Conservation (phyloP, 2,888 invertebrate genomes). For the Epirrita christyi region DNA sequence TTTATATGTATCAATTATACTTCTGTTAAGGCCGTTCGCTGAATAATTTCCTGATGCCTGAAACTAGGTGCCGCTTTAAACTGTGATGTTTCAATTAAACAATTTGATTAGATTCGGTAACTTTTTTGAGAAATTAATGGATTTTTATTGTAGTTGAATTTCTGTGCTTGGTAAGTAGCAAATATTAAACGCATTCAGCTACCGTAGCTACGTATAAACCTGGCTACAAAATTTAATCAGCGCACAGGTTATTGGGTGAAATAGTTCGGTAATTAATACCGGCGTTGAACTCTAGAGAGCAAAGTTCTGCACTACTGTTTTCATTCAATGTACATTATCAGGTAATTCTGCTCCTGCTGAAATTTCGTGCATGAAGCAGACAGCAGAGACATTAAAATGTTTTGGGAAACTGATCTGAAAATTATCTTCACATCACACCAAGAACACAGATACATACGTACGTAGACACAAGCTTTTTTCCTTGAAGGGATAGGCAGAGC, state of each 20-base stretch:
- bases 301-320: constrained; percentile 11
- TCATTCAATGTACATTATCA: not conserved
- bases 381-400: too few relatives aligned
- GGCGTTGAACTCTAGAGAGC: constrained; percentile 5
- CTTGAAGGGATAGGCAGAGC: too few relatives aligned
- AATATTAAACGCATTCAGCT: not conserved
- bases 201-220: not conserved
- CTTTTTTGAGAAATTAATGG: not conserved
- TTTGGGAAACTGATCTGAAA: too few relatives aligned
- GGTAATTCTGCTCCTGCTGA: not conserved
- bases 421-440: too few relatives aligned
- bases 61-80: not conserved
- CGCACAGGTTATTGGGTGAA: constrained; percentile 10
- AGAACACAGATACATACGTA: too few relatives aligned
- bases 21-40: not conserved
- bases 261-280: constrained; percentile 15
- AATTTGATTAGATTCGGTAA: not conserved
- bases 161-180: not conserved
- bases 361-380: not conserved
- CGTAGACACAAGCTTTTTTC: too few relatives aligned
- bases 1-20: constrained; percentile 7
- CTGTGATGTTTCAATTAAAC: constrained; percentile 2
- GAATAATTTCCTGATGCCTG: constrained; percentile 2
- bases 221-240: constrained; percentile 3
- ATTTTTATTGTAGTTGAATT: not conserved